phyloP scores from a whole-genome alignment of 2,797 vertebrate genomes.

The Pogoniulus pusillus region DNA sequence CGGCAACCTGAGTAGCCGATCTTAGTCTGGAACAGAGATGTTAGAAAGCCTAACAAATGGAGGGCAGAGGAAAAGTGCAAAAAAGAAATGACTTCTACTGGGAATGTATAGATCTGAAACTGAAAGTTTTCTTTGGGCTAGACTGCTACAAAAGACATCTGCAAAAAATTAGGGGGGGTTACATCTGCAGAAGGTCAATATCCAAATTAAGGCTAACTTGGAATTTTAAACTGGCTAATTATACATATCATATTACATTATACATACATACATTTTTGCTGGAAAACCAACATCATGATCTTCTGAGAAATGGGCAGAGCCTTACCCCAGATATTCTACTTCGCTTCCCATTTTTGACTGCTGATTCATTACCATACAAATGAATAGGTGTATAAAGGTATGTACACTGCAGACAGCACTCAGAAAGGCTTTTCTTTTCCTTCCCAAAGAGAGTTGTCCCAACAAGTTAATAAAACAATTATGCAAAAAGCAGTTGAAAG shows the following conservation, averaged over 20 bases:
- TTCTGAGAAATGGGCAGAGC: neutral
- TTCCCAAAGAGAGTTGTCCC: constrained; percentile 7
- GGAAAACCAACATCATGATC: neutral
- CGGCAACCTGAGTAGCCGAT: neutral
- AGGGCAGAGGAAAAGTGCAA: neutral
- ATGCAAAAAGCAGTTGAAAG: constrained; percentile 22
- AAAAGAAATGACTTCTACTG: neutral
- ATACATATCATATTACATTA: neutral
- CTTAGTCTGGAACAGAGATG: neutral
- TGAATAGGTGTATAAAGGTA: constrained; percentile 32
- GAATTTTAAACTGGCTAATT: neutral
- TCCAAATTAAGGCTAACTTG: neutral
- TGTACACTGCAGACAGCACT: neutral
- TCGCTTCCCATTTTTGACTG: neutral
- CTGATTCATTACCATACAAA: constrained; percentile 47
- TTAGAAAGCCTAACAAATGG: neutral
- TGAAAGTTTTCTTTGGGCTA: neutral
- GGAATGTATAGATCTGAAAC: neutral
- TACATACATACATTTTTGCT: neutral
- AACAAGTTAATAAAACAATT: constrained; percentile 50
- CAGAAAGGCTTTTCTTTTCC: neutral
- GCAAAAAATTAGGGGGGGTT: neutral
- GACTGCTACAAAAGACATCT: neutral
- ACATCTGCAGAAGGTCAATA: neutral
- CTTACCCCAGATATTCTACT: neutral